Evolutionary conservation across 2,113 vertebrate species (phyloP).

Genomic region (Romanogobio albipinnatus): DNA sequence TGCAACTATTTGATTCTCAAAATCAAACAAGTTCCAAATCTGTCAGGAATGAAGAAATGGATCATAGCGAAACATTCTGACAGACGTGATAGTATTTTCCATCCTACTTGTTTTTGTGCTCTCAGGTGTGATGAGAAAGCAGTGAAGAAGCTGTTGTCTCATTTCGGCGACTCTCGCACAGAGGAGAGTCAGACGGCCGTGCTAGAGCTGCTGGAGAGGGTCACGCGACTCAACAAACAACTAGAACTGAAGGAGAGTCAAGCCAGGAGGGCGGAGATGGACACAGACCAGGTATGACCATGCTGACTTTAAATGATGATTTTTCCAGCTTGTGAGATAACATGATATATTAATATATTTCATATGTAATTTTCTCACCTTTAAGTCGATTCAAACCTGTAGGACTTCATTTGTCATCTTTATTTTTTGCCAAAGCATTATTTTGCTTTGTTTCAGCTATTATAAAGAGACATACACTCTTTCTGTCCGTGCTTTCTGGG

Average conservation of each 20-base stretch:
- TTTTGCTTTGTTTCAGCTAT: too few species aligned
- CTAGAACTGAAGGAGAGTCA: slow-evolving; percentile 76
- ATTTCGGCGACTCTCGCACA: slow-evolving; percentile 64
- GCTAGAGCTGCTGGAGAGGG: slow-evolving; percentile 72
- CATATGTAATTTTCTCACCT: background rate
- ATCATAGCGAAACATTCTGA: background rate
- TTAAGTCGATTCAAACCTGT: background rate
- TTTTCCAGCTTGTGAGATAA: background rate
- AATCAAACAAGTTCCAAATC: background rate
- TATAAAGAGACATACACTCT: too few species aligned
- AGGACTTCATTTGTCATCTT: too few species aligned
- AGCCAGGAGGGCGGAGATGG: slow-evolving; percentile 62
- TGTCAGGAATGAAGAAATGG: background rate
- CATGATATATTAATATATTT: background rate
- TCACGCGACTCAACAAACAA: slow-evolving; percentile 75
- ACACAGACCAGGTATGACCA: slow-evolving; percentile 81
- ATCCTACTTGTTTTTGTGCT: slow-evolving; percentile 18
- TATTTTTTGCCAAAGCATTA: too few species aligned
- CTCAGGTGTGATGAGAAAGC: slow-evolving; percentile 82
- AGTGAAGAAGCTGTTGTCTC: slow-evolving; percentile 73
- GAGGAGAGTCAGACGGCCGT: slow-evolving; percentile 68
- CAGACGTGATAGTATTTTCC: background rate
- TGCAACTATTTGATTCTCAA: background rate
- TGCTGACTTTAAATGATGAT: background rate
- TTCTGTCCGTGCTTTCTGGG: too few species aligned